These are phyloP conservation scores for Acrocephalus arundinaceus DNA, from an alignment of 2,113 vertebrate species.

Conservation along the genomic window DNA sequence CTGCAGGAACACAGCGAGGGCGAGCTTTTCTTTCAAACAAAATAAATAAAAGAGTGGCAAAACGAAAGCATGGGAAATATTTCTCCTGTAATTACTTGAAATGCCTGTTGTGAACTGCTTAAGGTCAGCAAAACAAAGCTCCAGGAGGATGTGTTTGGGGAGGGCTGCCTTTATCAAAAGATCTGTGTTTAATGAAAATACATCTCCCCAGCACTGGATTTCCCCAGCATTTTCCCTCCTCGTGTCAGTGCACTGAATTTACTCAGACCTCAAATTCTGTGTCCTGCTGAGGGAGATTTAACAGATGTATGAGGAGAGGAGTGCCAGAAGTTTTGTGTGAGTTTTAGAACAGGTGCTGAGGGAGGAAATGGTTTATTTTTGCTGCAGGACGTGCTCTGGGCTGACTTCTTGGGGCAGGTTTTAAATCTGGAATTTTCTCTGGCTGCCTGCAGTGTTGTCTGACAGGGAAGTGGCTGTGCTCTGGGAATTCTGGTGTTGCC, in stretches of 20 bases:
- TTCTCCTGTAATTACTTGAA: background rate
- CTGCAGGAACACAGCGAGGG: fast-evolving
- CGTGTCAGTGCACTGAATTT: background rate
- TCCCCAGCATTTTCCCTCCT: background rate
- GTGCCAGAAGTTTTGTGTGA: background rate
- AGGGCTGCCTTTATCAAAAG: background rate
- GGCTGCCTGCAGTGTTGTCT: background rate
- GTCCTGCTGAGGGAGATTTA: background rate
- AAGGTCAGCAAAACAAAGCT: background rate
- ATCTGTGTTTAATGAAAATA: background rate
- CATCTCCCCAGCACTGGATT: background rate
- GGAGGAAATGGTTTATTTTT: background rate
- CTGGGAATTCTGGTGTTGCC: background rate
- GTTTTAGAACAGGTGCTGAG: background rate
- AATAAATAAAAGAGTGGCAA: background rate
- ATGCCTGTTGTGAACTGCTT: background rate
- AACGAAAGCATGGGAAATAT: background rate
- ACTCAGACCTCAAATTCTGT: background rate
- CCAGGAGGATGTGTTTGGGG: background rate
- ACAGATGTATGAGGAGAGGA: fast-evolving
- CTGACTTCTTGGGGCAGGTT: fast-evolving
- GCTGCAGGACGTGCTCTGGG: background rate
- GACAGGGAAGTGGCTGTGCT: background rate
- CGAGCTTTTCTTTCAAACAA: background rate
- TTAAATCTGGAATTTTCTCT: background rate